Evolutionary conservation across 2,797 vertebrate genomes (phyloP), one percentile per base, ranked within the genome.

Genomic region (Helostoma temminkii): DNA sequence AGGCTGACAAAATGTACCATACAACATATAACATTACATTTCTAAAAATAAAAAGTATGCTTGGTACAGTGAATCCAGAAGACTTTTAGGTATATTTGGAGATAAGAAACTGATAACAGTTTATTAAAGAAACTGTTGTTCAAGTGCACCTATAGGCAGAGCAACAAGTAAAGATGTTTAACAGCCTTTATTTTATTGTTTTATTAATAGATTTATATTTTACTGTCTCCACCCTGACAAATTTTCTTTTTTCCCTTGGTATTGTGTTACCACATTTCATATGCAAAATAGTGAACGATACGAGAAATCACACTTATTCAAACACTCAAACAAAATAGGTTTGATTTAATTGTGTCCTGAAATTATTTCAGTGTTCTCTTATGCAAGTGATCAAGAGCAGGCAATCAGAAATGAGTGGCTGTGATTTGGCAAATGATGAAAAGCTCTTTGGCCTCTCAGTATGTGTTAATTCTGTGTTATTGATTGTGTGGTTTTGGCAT

Each of bases 361-460:
- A 66, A 45, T 26, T 1, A 26, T 61, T 39, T 34, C 36, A 43
- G 19, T 43, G 22, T 19, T 46, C 28, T 50, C 39, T 8, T 14
- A 16, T 62, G 32, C 9, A 47, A 18, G 65, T 43, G 45, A 56
- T 66, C n/a, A 66, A 76, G 37, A 6, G 18, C 30, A 10, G 15
- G 52, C 62, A 83, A 75, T 88, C 78, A 84, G 60, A 54, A 62
- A 36, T 8, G 64, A 85, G 66, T 57, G 69, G 68, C 43, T 54
- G 15, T 70, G 18, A n/a, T n/a, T 48, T 19, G 21, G 9, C 42
- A 21, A 30, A 25, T 48, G 19, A 79, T 47, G 49, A 28, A 58
- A 49, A 54, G 21, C 50, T 54, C 50, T n/a, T 48, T 26, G 9
- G 22, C 39, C n/a, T 63, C 57, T 56, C 22, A 47, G 50, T 30